phyloP scores from a whole-genome alignment of 1,140 invertebrate species.

The Trichonephila clavipes region DNA sequence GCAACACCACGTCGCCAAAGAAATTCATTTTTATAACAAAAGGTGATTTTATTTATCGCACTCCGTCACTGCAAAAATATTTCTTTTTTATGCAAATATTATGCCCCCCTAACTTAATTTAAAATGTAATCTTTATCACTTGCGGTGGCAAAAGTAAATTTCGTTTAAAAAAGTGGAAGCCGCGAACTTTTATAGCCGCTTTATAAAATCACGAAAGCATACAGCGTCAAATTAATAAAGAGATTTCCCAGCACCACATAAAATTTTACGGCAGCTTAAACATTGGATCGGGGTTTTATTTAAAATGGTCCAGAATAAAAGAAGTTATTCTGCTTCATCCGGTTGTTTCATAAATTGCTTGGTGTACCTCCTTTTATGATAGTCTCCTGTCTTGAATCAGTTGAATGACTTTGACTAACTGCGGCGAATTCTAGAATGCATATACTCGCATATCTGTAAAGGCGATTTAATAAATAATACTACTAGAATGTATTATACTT shows the following conservation, averaged over 20 bases:
- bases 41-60: constrained; percentile 20
- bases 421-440: neutral
- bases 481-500: neutral
- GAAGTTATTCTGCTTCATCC: neutral
- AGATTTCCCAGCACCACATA: neutral
- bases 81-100: constrained; percentile 31
- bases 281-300: constrained; percentile 40
- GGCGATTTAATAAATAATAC: neutral
- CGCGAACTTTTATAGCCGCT: constrained; percentile 40
- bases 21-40: neutral
- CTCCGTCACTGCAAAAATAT: neutral
- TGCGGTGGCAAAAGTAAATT: constrained; percentile 1
- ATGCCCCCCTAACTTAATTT: constrained; percentile 28
- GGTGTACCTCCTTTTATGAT: neutral
- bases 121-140: constrained; percentile 46
- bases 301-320: neutral
- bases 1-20: neutral
- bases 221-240: constrained; percentile 36
- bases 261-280: constrained; percentile 53
- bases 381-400: neutral
- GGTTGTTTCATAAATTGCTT: neutral
- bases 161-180: constrained; percentile 27
- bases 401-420: neutral
- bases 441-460: neutral
- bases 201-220: constrained; percentile 43